Base-by-base conservation (phyloP, 2,797 vertebrate species). In the Phoxinus dragarum region DNA sequence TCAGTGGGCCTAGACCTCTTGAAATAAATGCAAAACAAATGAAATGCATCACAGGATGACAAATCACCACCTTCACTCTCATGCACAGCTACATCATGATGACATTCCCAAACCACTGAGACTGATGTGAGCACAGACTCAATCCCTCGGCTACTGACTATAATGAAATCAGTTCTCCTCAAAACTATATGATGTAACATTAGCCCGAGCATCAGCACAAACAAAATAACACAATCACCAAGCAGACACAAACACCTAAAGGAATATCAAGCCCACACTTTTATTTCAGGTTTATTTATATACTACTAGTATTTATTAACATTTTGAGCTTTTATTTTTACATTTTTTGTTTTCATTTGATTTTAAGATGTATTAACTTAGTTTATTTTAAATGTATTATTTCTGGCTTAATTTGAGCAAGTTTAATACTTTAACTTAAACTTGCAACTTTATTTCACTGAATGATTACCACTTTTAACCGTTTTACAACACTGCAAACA, bases 11-110 rank as follows among this genome's bases (percentile, higher is more conserved):
- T 17, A 40, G 64, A 47, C 52, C 69, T 73, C 80, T 88, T 75
- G 34, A 82, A 80, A 82, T 73, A 64, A 73, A 82, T 16, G 56
- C 56, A 38, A 56, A 66, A 74, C 34, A 74, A 64, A 82, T 34
- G 21, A 74, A 74, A 82, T 44, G 56, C 40, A 64, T 74, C 31
- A 49, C 56, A n/a, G 54, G 19, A 74, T 61, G 81, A 74, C 69
- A 82, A 82, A 82, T 82, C 69, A 61, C 69, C 69, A 23, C 27
- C 54, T 82, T 82, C n/a, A 72, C 36, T 72, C 80, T 82, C 23
- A 17, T 72, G 68, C 52, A 44, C 40, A 74, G 23, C 69, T 34
- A 82, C 67, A 71, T 42, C 67, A 34, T 1, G 52, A 82, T 1
- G 52, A 82, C 27, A 6, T 59, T 59, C 38, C 27, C n/a, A 82